Base-by-base conservation (phyloP, 2,113 vertebrate genomes). In the Erpornis zantholeuca region DNA sequence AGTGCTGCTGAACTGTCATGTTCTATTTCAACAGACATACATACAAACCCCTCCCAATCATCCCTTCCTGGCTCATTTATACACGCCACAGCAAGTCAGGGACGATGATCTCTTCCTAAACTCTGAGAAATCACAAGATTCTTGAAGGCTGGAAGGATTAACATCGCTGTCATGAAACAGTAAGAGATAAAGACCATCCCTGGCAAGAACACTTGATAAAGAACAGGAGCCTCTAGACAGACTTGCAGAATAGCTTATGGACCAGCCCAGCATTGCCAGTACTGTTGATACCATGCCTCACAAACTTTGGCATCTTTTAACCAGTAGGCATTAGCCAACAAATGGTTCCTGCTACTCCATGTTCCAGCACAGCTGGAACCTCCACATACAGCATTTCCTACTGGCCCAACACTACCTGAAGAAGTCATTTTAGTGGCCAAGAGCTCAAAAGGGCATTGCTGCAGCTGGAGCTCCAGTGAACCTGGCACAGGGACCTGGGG, bases 1-100 rank as follows among this genome's bases (percentile, higher is more conserved):
- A 90, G 54, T 27, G 57, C 54, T 88, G 95, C 81, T 69, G 56
- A 88, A 81, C 92, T 91, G 79, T 63, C 84, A 94, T 75, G 84
- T 88, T 95, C 82, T 36, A 38, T 86, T 82, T 76, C 3, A 56
- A 71, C 2, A 40, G 25, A 82, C 82, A 91, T 31, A 72, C 22
- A 35, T 7, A 64, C 31, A 68, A 29, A 23, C 28, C n/a, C 23
- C 59, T 88, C 66, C 45, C 47, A 50, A 5, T 36, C 75, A 65
- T 17, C 12, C 0, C 85, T 59, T 29, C 42, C 64, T 33, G 31
- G 40, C 42, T 21, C 40, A 59, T 73, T 63, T 15, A 61, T 27
- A 45, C 50, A 17, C 0, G 0, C 50, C 65, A 14, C 38, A 33
- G 57, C 56, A 52, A 38, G 38, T 18, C 3, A 36, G 16, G 47